Evolutionary conservation across 2,888 invertebrate species (phyloP), one percentile per base, ranked within the genome.

Genomic region (Tiliacea aurago): DNA sequence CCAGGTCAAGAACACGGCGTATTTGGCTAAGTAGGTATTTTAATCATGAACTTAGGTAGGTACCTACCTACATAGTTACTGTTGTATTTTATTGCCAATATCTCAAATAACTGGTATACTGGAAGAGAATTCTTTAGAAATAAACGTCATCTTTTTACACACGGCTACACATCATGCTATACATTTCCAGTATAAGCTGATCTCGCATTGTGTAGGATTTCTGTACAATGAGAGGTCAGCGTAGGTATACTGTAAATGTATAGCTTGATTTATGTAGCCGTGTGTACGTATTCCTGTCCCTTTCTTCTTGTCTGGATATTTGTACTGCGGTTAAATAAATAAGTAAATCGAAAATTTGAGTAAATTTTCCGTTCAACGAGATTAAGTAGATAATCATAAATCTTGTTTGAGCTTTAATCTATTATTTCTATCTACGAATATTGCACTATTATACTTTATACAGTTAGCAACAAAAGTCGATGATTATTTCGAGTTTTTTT

Each of bases 1-100:
- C 3, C 97, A 98, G 83, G 97, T 98, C 45, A 97, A 97, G 90
- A 98, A 98, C 87, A 96, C 99, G 69, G 98, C 98, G 0, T 99
- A 99, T 94, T 96, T 99, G 68, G 98, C 98, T n/a, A 97, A 96
- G 96, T 97, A 91, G 83, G 91, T 90, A 47, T 56, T 33, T 59
- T 7, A 20, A 62, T 45, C 13, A 13, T 20, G 20, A 2, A 28
- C 4, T 28, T 33, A 43, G 5, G 13, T n/a, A 6, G 37, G 37
- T 10, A 33, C 6, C 13, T 9, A 45, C 45, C 13, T 9, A 28
- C 45, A 11, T 45, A 28, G 7, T 18, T 45, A 41, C 20, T 33
- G 20, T 37, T 37, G 20, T 11, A 23, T 53, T 53, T 23, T 23
- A 53, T 23, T 23, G 23, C 11, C n/a, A 13, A 23, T 37, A 13